Conservation (phyloP, 2,888 invertebrate genomes). For the Stratiomys singularior region DNA sequence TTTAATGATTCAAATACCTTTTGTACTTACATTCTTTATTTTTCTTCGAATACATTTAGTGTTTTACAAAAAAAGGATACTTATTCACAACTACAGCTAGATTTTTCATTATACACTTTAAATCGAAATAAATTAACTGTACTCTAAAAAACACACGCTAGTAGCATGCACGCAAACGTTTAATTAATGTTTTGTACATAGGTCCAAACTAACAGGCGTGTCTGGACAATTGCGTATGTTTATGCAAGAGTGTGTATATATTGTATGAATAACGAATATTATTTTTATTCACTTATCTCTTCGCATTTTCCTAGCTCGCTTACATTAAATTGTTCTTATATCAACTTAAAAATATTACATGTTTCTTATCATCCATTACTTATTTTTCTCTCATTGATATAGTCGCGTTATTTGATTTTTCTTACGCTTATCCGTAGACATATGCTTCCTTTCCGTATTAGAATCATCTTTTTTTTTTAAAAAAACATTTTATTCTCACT, state of each 20-base stretch:
- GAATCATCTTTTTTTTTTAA: neutral
- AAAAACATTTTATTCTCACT: neutral
- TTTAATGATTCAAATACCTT: neutral
- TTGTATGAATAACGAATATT: too few species aligned
- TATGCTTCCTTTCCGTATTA: too few species aligned
- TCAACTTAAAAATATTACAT: neutral
- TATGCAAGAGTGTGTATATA: neutral
- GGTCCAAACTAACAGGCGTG: neutral
- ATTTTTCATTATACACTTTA: neutral
- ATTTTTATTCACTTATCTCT: neutral
- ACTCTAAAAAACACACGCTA: conserved; percentile 8
- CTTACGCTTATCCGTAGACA: too few species aligned
- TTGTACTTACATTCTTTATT: conserved; percentile 11
- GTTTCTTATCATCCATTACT: neutral
- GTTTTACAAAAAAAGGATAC: conserved; percentile 30
- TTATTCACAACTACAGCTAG: conserved; percentile 18
- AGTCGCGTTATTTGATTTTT: neutral
- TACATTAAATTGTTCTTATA: neutral
- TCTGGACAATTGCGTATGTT: conserved; percentile 2
- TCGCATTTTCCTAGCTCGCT: neutral
- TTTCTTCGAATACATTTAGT: neutral
- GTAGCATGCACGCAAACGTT: neutral
- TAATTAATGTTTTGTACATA: conserved; percentile 16
- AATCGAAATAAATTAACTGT: conserved; percentile 26
- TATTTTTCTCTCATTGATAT: neutral